Evolutionary conservation across 2,113 vertebrate species (phyloP), one percentile per base, ranked within the genome.

Genomic region (Ictidomys tridecemlineatus): DNA sequence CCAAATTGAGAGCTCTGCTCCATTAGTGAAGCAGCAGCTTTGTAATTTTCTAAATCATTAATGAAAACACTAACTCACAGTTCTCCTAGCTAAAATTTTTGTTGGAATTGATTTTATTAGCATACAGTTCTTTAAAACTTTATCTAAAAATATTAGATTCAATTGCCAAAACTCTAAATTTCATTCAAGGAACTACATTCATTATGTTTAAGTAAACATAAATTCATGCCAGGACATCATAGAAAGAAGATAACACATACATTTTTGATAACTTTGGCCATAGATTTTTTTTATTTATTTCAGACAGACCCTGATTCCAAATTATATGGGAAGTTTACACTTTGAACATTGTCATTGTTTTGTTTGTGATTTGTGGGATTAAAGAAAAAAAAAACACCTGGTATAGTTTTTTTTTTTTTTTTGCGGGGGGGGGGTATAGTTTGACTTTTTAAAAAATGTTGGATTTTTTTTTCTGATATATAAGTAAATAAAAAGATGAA

Each of bases 41-140:
- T 94, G 28, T 89, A 78, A 93, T 90, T 88, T 87, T 82, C 79
- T 93, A 80, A 97, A 95, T 96, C 80, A 95, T 97, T 85, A 98
- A 92, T 94, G 56, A 96, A 89, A 95, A 39, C 22, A 67, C 65
- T 78, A 73, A 97, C 85, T 94, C n/a, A 77, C 3, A 22, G 45
- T 77, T 94, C 37, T 0, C 95, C 67, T 93, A 96, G 95, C 83
- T 67, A 93, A 93, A 94, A 96, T 89, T 30, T 45, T 90, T 11
- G 0, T 94, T 94, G 96, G 42, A 94, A 42, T 85, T 97, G 53
- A 61, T 67, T 94, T 93, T 97, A 82, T 97, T 93, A 69, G 39
- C 74, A 34, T 10, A 63, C 1, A 39, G 20, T 9, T 24, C 67
- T 92, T 82, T 24, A 30, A 92, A 87, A 89, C 24, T 73, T 80